Evolutionary conservation across 1,140 invertebrate species (phyloP).

Genomic region (Drosophila bocqueti): DNA sequence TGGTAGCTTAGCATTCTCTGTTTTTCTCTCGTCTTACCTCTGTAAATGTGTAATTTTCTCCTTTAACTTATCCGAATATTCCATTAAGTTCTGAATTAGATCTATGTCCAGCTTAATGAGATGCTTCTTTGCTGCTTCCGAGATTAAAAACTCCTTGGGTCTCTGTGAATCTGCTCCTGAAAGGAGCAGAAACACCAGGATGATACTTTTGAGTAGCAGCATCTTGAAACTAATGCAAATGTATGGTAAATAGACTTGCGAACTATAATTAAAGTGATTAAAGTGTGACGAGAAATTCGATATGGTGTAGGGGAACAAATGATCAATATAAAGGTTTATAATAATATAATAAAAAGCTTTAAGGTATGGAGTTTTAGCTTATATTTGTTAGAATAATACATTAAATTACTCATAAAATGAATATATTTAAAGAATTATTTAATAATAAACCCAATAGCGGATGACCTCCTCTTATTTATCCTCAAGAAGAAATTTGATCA

Average conservation of each 20-base stretch:
- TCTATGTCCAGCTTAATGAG: conserved; percentile 26
- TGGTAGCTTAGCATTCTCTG: too few relatives aligned
- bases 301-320: background rate
- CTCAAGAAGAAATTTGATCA: conserved; percentile 40
- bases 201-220: background rate
- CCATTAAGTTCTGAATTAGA: conserved; percentile 26
- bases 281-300: background rate
- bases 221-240: conserved; percentile 11
- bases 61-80: conserved; percentile 24
- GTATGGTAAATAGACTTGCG: too few relatives aligned
- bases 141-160: background rate
- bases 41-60: conserved; percentile 15
- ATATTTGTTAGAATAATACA: background rate
- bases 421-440: too few relatives aligned
- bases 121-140: conserved; percentile 1
- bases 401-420: background rate
- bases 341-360: too few relatives aligned
- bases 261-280: background rate
- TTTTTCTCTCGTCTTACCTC: conserved; percentile 13
- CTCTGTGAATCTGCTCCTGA: background rate
- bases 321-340: too few relatives aligned
- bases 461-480: background rate
- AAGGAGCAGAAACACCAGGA: background rate
- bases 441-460: background rate
- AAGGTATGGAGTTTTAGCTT: too few relatives aligned